Evolutionary conservation across 2,113 vertebrate species (phyloP).

Genomic region (Apus apus): DNA sequence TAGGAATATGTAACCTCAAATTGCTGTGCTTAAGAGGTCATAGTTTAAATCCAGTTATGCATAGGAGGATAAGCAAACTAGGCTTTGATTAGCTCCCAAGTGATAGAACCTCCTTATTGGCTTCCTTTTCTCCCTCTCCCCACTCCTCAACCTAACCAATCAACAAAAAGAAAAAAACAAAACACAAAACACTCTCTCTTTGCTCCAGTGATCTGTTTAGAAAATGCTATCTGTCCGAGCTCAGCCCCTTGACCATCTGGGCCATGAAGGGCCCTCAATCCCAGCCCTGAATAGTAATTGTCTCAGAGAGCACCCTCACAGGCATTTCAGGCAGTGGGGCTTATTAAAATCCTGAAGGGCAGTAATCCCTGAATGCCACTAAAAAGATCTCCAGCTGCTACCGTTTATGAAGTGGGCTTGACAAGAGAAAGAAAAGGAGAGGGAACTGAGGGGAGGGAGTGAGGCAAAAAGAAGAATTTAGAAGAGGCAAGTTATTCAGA

Average conservation of each 20-base stretch:
- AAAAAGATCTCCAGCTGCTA: slow-evolving; percentile 86
- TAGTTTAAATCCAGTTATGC: slow-evolving; percentile 40
- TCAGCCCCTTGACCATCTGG: slow-evolving; percentile 71
- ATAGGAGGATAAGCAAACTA: slow-evolving; percentile 9
- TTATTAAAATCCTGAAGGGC: slow-evolving; percentile 87
- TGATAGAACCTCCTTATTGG: neutral
- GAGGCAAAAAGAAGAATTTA: slow-evolving; percentile 58
- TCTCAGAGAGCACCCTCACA: slow-evolving; percentile 80
- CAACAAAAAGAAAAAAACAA: neutral
- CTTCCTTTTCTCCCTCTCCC: neutral
- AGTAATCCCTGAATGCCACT: slow-evolving; percentile 85
- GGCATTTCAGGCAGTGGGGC: slow-evolving; percentile 77
- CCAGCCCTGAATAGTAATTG: slow-evolving; percentile 77
- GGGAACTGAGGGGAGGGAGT: neutral
- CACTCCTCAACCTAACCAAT: neutral
- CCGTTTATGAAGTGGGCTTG: slow-evolving; percentile 82
- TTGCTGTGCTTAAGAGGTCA: slow-evolving; percentile 6
- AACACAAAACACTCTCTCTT: neutral
- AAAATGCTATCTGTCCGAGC: slow-evolving; percentile 18
- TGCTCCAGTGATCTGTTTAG: slow-evolving; percentile 56
- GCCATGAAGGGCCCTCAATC: slow-evolving; percentile 57
- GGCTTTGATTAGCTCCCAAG: slow-evolving; percentile 31
- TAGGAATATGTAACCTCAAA: slow-evolving; percentile 3
- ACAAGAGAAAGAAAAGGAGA: slow-evolving; percentile 66
- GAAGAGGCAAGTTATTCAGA: slow-evolving; percentile 77